Conservation (phyloP, 2,113 vertebrate species). For the Tragelaphus scriptus region DNA sequence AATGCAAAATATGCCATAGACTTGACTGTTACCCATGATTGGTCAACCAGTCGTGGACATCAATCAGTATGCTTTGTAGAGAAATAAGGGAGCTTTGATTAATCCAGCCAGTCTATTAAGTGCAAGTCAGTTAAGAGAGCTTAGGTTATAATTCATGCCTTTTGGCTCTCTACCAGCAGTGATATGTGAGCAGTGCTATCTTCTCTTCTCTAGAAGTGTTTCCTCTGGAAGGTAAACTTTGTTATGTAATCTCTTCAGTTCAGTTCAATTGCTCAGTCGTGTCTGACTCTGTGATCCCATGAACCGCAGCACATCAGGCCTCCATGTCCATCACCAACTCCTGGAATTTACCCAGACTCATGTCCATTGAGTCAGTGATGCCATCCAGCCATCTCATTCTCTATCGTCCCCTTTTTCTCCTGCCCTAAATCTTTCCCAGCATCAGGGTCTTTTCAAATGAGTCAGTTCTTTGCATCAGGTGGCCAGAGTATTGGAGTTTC, state of each 20-base stretch:
- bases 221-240: neutral
- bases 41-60: neutral
- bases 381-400: neutral
- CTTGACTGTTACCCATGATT: neutral
- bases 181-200: neutral
- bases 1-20: neutral
- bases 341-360: neutral
- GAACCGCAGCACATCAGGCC: neutral
- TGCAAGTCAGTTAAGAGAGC: neutral
- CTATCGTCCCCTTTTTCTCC: neutral
- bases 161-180: neutral
- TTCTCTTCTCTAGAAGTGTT: neutral
- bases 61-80: neutral
- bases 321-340: neutral
- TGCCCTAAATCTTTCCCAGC: neutral
- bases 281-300: fast-evolving
- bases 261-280: fast-evolving
- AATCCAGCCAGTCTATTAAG: neutral
- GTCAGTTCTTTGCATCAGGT: neutral
- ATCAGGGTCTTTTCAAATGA: neutral
- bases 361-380: neutral
- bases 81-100: neutral
- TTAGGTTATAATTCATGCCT: neutral
- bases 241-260: neutral
- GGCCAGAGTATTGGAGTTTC: neutral